Percentiles rank a stretch among this genome's conserved stretches.
phyloP scores from a whole-genome alignment of 53 echinoderm and acorn worm genomes.

The Echinometra lucunter region DNA sequence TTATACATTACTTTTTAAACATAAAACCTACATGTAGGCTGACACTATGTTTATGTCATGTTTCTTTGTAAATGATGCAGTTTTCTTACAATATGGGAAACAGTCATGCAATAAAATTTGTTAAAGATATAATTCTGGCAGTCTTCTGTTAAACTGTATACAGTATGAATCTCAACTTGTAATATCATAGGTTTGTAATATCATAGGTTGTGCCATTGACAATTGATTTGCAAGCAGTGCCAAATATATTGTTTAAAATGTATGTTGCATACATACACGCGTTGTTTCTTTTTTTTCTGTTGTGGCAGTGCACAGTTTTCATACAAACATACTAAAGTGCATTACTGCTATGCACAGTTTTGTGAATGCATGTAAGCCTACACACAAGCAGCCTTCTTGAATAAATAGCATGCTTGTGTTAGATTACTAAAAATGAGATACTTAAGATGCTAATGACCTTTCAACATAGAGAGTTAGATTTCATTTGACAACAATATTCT shows the following conservation, averaged over 20 bases:
- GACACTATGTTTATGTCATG: no score
- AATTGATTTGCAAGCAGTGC: neutral
- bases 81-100: no score
- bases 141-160: no score
- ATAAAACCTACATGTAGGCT: no score
- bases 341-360: neutral
- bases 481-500: constrained; percentile 8
- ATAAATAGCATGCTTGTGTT: neutral
- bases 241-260: neutral
- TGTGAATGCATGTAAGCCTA: neutral
- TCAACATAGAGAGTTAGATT: neutral
- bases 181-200: no score
- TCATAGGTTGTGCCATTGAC: neutral
- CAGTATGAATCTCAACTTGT: neutral
- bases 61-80: no score
- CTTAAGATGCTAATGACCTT: constrained; percentile 22
- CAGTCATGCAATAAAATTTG: no score
- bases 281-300: neutral
- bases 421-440: neutral
- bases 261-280: neutral
- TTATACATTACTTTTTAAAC: no score
- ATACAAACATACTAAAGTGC: neutral
- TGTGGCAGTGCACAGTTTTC: neutral
- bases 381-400: neutral
- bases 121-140: no score